Evolutionary conservation across 2,113 vertebrate species (phyloP), one percentile per base, ranked within the genome.

Genomic region (Cairina moschata): DNA sequence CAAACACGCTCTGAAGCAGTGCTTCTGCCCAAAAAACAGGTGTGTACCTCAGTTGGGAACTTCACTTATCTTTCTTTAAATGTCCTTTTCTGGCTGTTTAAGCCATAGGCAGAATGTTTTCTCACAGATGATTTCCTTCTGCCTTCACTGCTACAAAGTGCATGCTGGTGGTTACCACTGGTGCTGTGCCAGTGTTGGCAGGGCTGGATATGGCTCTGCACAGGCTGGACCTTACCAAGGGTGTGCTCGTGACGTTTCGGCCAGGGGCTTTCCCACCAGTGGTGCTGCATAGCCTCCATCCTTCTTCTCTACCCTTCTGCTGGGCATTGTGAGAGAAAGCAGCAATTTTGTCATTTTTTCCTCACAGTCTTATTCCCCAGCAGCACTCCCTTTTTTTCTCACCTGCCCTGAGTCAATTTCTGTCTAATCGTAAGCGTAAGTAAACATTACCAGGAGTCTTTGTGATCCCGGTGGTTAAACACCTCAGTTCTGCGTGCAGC

Each of bases 351-450:
- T 25, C 34, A 7, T 40, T 36, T 40, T 32, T 58, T 8, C 10
- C 22, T 21, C 2, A 0, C 2, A 54, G 38, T 58, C 34, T 26
- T 28, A 32, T 42, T 60, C 66, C 11, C 23, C 46, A 2, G 44
- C 4, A 3, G 26, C 6, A 0, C 13, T 15, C 17, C 23, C 34
- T 2, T 1, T 6, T 36, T 59, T 29, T 42, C 8, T 3, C 0
- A 0, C 32, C 36, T 4, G 29, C 6, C 6, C 13, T 4, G 0
- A 44, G 63, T 25, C n/a, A 2, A 1, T 21, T 2, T 13, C 16
- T 14, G 1, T 20, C 59, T 42, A 7, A 32, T 44, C 52, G 56
- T 29, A 38, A 23, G 20, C 2, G 0, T 11, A 8, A 42, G 32
- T 4, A 52, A 28, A 5, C 5, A 29, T 31, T 54, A 6, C 34